Conservation (phyloP, 2,888 invertebrate species). For the Leptinotarsa juncta region DNA sequence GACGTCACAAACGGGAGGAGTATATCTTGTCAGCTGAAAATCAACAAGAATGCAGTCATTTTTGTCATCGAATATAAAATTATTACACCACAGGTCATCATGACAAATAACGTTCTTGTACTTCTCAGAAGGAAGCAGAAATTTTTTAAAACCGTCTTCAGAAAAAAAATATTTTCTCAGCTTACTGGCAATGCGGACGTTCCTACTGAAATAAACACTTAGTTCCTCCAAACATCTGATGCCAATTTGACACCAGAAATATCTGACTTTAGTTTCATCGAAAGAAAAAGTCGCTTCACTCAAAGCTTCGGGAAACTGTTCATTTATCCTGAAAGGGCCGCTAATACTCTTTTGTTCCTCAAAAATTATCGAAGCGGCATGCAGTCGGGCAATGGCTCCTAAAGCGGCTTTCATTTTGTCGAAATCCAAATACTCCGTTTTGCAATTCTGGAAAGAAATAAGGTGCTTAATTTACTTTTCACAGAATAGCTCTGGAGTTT, state of each 20-base stretch:
- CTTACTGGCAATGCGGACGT: not conserved
- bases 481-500: not conserved
- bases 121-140: not conserved
- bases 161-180: not conserved
- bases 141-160: not conserved
- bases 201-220: not conserved
- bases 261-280: conserved; percentile 2
- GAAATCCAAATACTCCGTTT: not conserved
- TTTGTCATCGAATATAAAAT: not conserved
- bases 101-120: not conserved
- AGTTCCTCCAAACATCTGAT: not conserved
- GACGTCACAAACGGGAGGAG: not conserved
- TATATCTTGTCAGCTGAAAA: not conserved
- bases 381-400: not conserved
- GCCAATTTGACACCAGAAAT: not conserved
- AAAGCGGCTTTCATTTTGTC: not conserved
- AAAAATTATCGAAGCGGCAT: not conserved
- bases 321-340: not conserved
- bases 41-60: conserved; percentile 1
- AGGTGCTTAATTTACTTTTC: not conserved
- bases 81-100: not conserved
- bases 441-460: not conserved
- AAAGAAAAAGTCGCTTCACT: not conserved
- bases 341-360: not conserved
- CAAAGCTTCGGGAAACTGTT: not conserved